These are phyloP conservation scores for Onychostruthus taczanowskii DNA, from an alignment of 2,113 vertebrate species.

Conservation along the genomic window DNA sequence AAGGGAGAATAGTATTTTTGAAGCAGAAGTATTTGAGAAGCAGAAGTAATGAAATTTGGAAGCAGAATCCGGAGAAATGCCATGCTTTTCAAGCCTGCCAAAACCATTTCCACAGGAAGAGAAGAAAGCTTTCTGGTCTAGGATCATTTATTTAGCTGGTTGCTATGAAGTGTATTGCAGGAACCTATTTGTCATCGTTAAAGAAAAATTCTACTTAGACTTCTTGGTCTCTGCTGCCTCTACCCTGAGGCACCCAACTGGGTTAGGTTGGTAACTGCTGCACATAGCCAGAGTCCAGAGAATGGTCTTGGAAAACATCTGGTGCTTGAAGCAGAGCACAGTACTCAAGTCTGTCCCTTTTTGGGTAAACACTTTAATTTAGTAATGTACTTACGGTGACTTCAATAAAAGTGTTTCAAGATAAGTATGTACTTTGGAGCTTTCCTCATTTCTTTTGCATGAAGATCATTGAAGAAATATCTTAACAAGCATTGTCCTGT, in stretches of 20 bases:
- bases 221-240: background rate
- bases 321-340: background rate
- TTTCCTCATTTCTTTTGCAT: background rate
- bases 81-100: background rate
- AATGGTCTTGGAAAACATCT: background rate
- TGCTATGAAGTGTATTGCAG: background rate
- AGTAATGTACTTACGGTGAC: background rate
- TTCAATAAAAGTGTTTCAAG: background rate
- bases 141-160: background rate
- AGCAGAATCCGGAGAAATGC: background rate
- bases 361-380: slow-evolving; percentile 36
- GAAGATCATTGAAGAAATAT: background rate
- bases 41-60: background rate
- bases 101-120: background rate
- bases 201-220: background rate
- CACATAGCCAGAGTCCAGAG: background rate
- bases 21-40: background rate
- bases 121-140: background rate
- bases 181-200: background rate
- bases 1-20: background rate
- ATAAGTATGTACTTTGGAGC: background rate
- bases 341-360: background rate
- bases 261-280: background rate
- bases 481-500: background rate
- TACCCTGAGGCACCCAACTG: background rate